Percentiles rank a stretch among this genome's conserved stretches.
Conservation (phyloP, 2,888 invertebrate species). For the Myathropa florea region DNA sequence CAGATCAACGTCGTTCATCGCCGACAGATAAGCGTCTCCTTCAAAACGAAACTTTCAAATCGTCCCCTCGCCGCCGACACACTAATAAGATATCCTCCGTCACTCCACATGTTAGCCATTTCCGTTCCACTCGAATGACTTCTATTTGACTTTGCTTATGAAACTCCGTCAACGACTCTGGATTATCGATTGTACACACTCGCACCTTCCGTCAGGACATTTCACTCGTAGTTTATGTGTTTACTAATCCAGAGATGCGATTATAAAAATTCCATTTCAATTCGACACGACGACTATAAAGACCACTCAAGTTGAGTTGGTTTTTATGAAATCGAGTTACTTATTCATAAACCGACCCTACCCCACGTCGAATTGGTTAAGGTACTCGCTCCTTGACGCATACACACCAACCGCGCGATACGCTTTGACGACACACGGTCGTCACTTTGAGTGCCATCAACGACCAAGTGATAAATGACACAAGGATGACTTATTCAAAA, state of each 20-base stretch:
- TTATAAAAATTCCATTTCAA: conserved; percentile 42
- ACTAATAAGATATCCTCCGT: no score
- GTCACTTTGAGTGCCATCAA: conserved; percentile 24
- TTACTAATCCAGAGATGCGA: conserved; percentile 19
- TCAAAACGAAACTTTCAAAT: neutral
- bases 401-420: no score
- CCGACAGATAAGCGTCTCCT: neutral
- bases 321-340: conserved; percentile 37
- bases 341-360: conserved; percentile 27
- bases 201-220: conserved; percentile 51
- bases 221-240: conserved; percentile 72
- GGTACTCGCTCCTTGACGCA: neutral
- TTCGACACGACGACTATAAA: conserved; percentile 24
- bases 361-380: neutral
- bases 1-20: neutral
- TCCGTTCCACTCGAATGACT: neutral
- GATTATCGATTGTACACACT: neutral
- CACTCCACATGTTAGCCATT: no score
- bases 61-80: neutral
- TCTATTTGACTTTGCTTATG: neutral
- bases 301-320: conserved; percentile 35
- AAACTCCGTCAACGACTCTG: neutral
- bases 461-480: conserved; percentile 34
- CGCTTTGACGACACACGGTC: conserved; percentile 23
- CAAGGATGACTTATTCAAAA: conserved; percentile 34